A percentile compares a stretch with the other conserved stretches of the same genome.
Conservation (phyloP, 2,113 vertebrate genomes). For the Stigmatopora nigra region DNA sequence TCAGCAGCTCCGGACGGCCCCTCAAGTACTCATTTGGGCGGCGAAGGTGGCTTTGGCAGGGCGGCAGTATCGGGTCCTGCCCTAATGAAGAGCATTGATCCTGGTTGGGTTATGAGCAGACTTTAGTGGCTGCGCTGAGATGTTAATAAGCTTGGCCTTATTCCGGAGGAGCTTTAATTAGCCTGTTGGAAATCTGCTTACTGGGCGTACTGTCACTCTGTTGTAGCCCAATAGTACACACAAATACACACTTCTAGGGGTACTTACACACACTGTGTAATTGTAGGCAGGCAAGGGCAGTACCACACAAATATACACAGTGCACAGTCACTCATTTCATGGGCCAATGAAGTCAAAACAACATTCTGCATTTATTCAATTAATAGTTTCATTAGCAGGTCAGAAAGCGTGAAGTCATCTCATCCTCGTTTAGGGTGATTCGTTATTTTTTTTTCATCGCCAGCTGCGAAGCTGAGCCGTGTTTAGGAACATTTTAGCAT, state of each 20-base stretch:
- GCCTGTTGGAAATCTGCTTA: constrained; percentile 74
- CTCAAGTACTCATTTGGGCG: constrained; percentile 32
- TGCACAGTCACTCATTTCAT: constrained; percentile 61
- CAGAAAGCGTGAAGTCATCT: constrained; percentile 39
- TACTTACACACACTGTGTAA: constrained; percentile 10
- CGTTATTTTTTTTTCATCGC: neutral
- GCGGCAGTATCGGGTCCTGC: constrained; percentile 42
- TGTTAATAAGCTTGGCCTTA: constrained; percentile 70
- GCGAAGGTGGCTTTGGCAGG: constrained; percentile 35
- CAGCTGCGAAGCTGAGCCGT: neutral
- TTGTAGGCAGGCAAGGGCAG: constrained; percentile 26
- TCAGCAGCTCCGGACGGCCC: constrained; percentile 36
- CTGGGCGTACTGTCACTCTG: constrained; percentile 62
- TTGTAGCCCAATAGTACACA: constrained; percentile 38
- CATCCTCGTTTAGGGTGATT: constrained; percentile 16
- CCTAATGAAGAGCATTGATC: constrained; percentile 72
- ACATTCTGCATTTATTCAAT: constrained; percentile 56
- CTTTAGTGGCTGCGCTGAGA: constrained; percentile 58
- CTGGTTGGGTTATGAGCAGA: constrained; percentile 63
- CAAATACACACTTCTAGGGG: constrained; percentile 33
- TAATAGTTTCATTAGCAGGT: constrained; percentile 61
- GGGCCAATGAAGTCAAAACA: constrained; percentile 61
- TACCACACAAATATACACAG: constrained; percentile 18
- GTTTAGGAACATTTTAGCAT: neutral
- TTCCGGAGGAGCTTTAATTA: constrained; percentile 73